A percentile compares a stretch with the other conserved stretches of the same genome.
Conservation (phyloP, 2,888 invertebrate species). For the Caenorhabditis wallacei region DNA sequence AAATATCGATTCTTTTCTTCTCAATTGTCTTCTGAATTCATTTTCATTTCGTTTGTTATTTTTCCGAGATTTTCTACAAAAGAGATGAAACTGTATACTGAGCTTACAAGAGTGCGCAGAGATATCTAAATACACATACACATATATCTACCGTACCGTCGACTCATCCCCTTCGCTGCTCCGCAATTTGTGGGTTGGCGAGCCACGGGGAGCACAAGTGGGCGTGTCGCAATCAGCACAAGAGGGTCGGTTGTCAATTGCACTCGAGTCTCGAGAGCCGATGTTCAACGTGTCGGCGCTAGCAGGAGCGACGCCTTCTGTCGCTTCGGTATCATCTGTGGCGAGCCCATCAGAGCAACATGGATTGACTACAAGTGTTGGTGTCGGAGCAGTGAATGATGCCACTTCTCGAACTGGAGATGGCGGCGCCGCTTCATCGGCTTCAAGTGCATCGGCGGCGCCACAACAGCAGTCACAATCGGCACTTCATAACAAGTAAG, state of each 20-base stretch:
- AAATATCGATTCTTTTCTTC: neutral
- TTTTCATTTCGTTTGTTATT: neutral
- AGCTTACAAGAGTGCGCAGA: constrained; percentile 57
- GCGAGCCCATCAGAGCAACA: constrained; percentile 29
- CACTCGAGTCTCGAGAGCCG: constrained; percentile 69
- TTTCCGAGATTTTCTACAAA: constrained; percentile 49
- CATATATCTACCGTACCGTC: constrained; percentile 50
- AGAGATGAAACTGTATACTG: constrained; percentile 60
- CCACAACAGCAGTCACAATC: constrained; percentile 56
- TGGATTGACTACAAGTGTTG: constrained; percentile 39
- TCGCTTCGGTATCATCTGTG: constrained; percentile 46
- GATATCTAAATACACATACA: constrained; percentile 46
- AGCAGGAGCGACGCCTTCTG: constrained; percentile 65
- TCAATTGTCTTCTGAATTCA: neutral
- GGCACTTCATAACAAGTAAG: constrained; percentile 68
- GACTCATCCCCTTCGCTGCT: constrained; percentile 25
- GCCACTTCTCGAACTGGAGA: constrained; percentile 41
- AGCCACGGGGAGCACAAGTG: constrained; percentile 22
- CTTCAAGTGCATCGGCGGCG: constrained; percentile 58
- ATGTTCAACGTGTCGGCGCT: constrained; percentile 76
- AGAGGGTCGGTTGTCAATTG: constrained; percentile 72
- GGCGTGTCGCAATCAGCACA: constrained; percentile 59
- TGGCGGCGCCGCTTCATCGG: constrained; percentile 41
- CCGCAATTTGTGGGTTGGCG: constrained; percentile 51
- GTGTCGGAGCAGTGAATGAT: constrained; percentile 33